phyloP scores from a whole-genome alignment of 1,140 invertebrate genomes.

The Drosophila paulistorum region DNA sequence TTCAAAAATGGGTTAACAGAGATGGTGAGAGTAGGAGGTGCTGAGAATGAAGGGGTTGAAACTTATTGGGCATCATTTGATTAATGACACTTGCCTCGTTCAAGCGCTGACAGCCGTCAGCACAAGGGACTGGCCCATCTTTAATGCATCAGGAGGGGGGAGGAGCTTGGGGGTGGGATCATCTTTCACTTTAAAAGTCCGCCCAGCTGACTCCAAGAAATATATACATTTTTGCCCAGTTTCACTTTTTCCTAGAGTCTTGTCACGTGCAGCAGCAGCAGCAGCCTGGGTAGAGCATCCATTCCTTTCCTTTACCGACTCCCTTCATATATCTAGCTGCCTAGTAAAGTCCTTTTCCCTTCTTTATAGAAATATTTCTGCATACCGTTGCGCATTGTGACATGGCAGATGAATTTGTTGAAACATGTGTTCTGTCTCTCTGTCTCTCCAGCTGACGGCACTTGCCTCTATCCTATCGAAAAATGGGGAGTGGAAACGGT shows the following conservation, averaged over 20 bases:
- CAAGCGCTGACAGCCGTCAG: conserved; percentile 6
- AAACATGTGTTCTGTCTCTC: conserved; percentile 67
- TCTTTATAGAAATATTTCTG: conserved; percentile 53
- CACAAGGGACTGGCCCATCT: not conserved
- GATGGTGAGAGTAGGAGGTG: not conserved
- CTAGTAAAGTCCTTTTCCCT: conserved; percentile 30
- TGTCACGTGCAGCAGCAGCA: conserved; percentile 71
- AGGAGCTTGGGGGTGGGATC: conserved; percentile 4
- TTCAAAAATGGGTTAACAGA: conserved; percentile 66
- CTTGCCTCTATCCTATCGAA: not conserved
- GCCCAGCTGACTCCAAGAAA: conserved; percentile 47
- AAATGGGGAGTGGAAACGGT: conserved; percentile 17
- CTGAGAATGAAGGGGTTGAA: conserved; percentile 47
- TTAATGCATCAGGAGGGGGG: not conserved
- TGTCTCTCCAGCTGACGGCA: conserved; percentile 54
- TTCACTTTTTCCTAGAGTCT: conserved; percentile 76
- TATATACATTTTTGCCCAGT: conserved; percentile 60
- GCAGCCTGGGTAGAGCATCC: conserved; percentile 8
- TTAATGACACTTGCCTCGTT: conserved; percentile 66
- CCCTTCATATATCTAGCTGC: not conserved
- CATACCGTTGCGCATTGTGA: conserved; percentile 80
- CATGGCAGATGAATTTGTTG: conserved; percentile 81
- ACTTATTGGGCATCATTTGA: conserved; percentile 76
- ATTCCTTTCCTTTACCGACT: conserved; percentile 8
- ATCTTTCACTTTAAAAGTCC: conserved; percentile 28